Evolutionary conservation across 1,140 invertebrate species (phyloP).

Genomic region (Forficula auricularia): DNA sequence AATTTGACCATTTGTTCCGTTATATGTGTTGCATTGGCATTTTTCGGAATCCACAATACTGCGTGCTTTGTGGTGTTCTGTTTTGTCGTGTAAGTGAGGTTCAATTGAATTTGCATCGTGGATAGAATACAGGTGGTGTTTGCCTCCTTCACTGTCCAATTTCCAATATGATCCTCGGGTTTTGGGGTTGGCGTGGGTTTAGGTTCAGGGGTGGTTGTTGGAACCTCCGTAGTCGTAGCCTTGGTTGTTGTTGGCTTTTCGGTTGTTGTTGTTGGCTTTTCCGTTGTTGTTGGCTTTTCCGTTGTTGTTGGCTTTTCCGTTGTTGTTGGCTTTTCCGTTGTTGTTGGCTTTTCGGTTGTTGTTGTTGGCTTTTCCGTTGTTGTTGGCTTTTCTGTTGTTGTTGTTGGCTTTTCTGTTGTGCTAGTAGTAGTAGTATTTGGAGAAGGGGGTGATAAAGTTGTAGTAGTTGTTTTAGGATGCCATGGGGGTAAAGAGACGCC

Average conservation of each 20-base stretch:
- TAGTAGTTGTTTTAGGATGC: slow-evolving; percentile 16
- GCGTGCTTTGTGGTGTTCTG: neutral
- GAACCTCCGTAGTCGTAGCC: slow-evolving; percentile 18
- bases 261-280: slow-evolving; percentile 21
- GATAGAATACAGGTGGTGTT: slow-evolving; percentile 37
- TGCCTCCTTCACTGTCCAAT: slow-evolving; percentile 29
- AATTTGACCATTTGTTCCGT: too few relatives aligned
- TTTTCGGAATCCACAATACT: too few relatives aligned
- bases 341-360: too few relatives aligned
- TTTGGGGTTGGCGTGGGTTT: slow-evolving; percentile 28
- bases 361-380: too few relatives aligned
- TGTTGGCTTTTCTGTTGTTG: slow-evolving; percentile 15
- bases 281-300: slow-evolving; percentile 15
- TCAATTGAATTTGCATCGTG: slow-evolving; percentile 40
- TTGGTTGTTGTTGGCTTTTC: slow-evolving; percentile 22
- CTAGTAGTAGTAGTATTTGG: slow-evolving; percentile 12
- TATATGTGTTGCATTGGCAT: too few relatives aligned
- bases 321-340: too few relatives aligned
- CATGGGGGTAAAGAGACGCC: slow-evolving; percentile 16
- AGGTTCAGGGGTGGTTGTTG: slow-evolving; percentile 17
- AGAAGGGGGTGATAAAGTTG: slow-evolving; percentile 14
- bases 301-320: too few relatives aligned
- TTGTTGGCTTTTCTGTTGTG: slow-evolving; percentile 11
- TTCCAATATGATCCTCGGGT: too few relatives aligned
- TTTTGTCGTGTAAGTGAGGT: slow-evolving; percentile 32